Base-by-base conservation (phyloP, 2,888 invertebrate species). In the Phlogophora meticulosa region DNA sequence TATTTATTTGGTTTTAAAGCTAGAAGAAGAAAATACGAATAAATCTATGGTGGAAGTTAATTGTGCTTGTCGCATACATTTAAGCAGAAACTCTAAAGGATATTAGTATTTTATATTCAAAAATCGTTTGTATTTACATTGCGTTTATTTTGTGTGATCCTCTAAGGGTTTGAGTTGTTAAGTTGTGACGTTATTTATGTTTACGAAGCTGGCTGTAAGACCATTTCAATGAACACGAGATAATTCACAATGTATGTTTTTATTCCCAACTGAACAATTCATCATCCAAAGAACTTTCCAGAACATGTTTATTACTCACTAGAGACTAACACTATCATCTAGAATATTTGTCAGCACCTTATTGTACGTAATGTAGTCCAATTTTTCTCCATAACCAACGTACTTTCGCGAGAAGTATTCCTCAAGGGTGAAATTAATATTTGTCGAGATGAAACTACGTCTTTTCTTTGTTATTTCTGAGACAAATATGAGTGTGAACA, bases 361-460 rank as follows among this genome's bases (percentile, higher is more conserved):
- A 68, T 75, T 71, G 59, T 70, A 51, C 52, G 49, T 77, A 80
- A 70, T 79, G 48, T 67, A 57, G 55, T 64, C 9, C 70, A 70
- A 57, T 74, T 80, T 77, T 77, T 74, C 71, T 74, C 55, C 45
- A 46, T 60, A 73, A 74, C 64, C 61, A 22, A 51, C 56, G 17
- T 61, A 43, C 53, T 57, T 60, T 76, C 22, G 15, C 22, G 11
- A 36, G 15, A 28, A 61, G 45, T 70, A 53, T 62, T 57, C 46
- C 80, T 67, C 74, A 62, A 62, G 77, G 59, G 77, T 67, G 53
- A 70, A 80, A 80, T 80, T 77, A 79, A 74, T 80, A 77, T 64
- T 62, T 59, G 56, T 70, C 63, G 36, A 53, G 56, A 67, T 67
- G 69, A 59, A 55, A 67, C 40, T 66, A 65, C 59, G 53, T 55